Evolutionary conservation across 2,113 vertebrate genomes (phyloP).

Genomic region (Orientallactaga bullata): DNA sequence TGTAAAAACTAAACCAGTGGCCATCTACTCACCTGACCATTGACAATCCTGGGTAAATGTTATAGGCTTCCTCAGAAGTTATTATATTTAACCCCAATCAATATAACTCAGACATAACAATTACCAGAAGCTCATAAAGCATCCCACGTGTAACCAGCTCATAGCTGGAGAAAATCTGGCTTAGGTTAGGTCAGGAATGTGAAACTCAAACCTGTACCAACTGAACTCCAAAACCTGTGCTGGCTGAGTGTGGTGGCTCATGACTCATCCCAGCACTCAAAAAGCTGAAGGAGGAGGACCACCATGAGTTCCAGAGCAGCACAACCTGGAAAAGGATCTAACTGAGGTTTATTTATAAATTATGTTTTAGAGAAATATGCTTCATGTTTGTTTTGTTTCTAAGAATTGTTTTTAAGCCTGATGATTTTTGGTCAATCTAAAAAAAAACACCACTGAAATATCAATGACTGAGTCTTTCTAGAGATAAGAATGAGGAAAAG

Average conservation of each 20-base stretch:
- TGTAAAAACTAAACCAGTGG: not conserved
- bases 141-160: not conserved
- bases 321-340: not conserved
- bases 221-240: not conserved
- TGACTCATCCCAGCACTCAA: no score
- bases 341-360: not conserved
- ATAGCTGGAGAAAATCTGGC: not conserved
- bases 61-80: constrained; percentile 19
- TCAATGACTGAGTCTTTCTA: not conserved
- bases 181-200: not conserved
- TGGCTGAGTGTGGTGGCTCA: not conserved
- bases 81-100: not conserved
- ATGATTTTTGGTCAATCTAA: not conserved
- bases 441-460: not conserved
- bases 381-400: not conserved
- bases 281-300: no score
- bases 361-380: not conserved
- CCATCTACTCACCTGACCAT: not conserved
- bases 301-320: no score
- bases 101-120: not conserved
- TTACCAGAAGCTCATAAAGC: not conserved
- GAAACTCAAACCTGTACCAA: not conserved
- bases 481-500: not conserved
- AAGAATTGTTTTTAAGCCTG: not conserved
- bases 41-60: not conserved